phyloP scores from a whole-genome alignment of 2,113 vertebrate species.

The Raja brachyura region DNA sequence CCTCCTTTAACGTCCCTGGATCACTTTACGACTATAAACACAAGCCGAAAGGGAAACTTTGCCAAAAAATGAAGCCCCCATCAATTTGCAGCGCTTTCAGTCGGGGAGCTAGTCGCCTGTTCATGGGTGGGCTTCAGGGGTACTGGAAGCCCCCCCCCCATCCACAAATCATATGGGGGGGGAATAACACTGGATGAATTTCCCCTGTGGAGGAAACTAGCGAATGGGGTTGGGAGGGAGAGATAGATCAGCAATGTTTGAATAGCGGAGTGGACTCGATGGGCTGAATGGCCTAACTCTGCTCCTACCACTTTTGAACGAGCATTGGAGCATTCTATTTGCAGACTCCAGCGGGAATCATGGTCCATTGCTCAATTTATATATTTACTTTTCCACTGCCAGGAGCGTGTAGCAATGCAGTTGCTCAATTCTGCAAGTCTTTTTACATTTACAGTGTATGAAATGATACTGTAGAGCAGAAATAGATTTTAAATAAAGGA shows the following conservation, averaged over 20 bases:
- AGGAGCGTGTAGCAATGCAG: neutral
- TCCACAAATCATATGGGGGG: neutral
- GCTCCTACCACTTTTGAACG: no score
- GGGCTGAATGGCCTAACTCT: no score
- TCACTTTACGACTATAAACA: no score
- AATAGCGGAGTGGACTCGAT: no score
- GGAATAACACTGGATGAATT: neutral
- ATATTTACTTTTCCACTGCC: neutral
- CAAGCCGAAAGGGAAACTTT: neutral
- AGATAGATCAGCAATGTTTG: no score
- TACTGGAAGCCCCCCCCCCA: neutral
- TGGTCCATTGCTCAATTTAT: no score
- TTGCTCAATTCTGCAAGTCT: neutral
- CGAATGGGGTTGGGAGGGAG: no score
- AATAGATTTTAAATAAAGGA: constrained; percentile 33
- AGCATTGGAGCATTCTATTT: neutral
- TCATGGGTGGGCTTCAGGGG: no score
- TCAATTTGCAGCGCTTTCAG: neutral
- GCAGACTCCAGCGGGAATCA: neutral
- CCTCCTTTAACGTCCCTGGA: no score
- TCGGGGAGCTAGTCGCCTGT: no score
- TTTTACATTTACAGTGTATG: constrained; percentile 20
- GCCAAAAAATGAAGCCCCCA: neutral
- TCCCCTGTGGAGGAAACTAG: neutral
- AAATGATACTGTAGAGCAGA: neutral